Evolutionary conservation across 2,113 vertebrate genomes (phyloP).

Genomic region (Elanoides forficatus): DNA sequence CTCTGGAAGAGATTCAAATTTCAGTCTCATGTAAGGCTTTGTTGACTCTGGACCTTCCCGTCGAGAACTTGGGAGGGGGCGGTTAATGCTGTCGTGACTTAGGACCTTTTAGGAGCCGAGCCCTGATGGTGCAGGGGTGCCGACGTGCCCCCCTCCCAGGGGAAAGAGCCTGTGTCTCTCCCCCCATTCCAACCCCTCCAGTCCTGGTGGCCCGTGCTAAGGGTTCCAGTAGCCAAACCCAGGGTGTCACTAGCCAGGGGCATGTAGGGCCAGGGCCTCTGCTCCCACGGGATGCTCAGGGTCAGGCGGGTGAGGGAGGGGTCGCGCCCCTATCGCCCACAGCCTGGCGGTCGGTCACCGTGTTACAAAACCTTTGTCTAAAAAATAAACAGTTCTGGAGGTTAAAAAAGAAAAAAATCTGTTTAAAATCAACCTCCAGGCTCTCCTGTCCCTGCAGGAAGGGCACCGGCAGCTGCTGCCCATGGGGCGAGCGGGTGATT

Average conservation of each 20-base stretch:
- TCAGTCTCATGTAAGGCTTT: conserved; percentile 39
- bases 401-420: neutral
- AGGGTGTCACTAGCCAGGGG: neutral
- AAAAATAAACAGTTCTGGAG: neutral
- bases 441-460: neutral
- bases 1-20: conserved; percentile 28
- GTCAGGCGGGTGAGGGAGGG: neutral
- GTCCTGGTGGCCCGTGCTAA: neutral
- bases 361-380: conserved; percentile 1
- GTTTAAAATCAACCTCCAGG: neutral
- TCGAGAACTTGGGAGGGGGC: neutral
- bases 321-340: neutral
- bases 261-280: neutral
- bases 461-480: neutral
- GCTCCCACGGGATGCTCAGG: neutral
- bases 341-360: neutral
- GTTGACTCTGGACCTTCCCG: neutral
- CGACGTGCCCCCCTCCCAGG: neutral
- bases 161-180: neutral
- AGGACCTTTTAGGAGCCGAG: neutral
- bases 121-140: neutral
- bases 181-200: neutral
- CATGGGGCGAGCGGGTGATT: neutral
- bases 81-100: neutral
- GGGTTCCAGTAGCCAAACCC: neutral